Evolutionary conservation across 2,113 vertebrate species (phyloP).

Genomic region (human (Homo sapiens)): DNA sequence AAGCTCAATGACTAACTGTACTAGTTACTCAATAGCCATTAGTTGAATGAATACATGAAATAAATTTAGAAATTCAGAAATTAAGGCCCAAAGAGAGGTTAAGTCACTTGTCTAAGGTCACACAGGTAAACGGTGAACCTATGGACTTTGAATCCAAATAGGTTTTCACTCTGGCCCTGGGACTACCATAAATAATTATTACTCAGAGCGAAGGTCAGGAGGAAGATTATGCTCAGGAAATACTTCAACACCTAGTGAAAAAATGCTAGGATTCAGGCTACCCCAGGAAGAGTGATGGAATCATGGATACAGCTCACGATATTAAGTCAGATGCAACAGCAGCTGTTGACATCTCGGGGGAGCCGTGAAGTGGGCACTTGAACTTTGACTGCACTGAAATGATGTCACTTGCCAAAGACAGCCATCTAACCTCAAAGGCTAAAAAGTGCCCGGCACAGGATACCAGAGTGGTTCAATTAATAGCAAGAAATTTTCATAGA

Average conservation of each 20-base stretch:
- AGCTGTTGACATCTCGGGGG: not conserved
- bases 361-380: not conserved
- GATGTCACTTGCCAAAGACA: not conserved
- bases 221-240: not conserved
- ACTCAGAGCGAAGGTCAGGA: not conserved
- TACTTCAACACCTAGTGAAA: not conserved
- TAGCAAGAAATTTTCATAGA: slow-evolving; percentile 52
- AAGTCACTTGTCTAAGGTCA: not conserved
- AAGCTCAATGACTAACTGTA: not conserved
- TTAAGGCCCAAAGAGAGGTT: not conserved
- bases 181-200: not conserved
- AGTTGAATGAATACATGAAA: not conserved
- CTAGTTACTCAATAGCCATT: not conserved
- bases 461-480: slow-evolving; percentile 59
- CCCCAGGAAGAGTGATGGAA: not conserved
- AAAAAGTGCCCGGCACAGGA: not conserved
- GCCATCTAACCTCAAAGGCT: not conserved
- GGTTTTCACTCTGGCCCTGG: not conserved
- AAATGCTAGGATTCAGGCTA: not conserved
- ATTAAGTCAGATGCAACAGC: not conserved
- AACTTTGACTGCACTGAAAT: not conserved
- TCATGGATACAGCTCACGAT: not conserved
- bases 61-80: not conserved
- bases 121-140: not conserved
- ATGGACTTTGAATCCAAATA: not conserved